phyloP scores from a whole-genome alignment of 2,888 invertebrate species.

The Halocaridina rubra region DNA sequence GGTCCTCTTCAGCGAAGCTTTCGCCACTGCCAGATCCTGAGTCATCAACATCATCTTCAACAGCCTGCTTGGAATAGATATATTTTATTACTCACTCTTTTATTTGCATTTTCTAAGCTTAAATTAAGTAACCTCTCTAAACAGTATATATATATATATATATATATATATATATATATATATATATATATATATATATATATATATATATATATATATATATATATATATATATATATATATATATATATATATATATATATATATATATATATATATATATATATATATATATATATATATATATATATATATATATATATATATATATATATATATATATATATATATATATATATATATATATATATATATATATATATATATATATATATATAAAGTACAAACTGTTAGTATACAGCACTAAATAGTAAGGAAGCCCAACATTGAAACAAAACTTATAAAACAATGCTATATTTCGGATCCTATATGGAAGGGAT shows the following conservation, averaged over 20 bases:
- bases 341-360: not conserved
- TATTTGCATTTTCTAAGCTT: too few relatives aligned
- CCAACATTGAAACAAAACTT: too few relatives aligned
- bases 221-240: not conserved
- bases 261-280: not conserved
- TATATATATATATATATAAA: too few relatives aligned
- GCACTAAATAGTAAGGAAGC: too few relatives aligned
- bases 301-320: conserved; percentile 17
- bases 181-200: not conserved
- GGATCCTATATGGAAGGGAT: too few relatives aligned
- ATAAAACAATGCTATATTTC: too few relatives aligned
- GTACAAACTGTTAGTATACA: too few relatives aligned
- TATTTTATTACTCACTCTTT: too few relatives aligned
- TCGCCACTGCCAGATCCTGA: conserved; percentile 52
- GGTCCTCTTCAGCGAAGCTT: conserved; percentile 43
- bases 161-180: conserved; percentile 9
- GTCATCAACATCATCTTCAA: conserved; percentile 46
- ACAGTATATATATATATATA: not conserved
- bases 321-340: conserved; percentile 15
- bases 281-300: not conserved
- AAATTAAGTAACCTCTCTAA: too few relatives aligned
- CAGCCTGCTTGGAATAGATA: conserved; percentile 24
- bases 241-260: not conserved
- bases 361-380: not conserved
- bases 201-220: not conserved